phyloP scores from a whole-genome alignment of 1,140 invertebrate species.

The Vollenhovia emeryi region DNA sequence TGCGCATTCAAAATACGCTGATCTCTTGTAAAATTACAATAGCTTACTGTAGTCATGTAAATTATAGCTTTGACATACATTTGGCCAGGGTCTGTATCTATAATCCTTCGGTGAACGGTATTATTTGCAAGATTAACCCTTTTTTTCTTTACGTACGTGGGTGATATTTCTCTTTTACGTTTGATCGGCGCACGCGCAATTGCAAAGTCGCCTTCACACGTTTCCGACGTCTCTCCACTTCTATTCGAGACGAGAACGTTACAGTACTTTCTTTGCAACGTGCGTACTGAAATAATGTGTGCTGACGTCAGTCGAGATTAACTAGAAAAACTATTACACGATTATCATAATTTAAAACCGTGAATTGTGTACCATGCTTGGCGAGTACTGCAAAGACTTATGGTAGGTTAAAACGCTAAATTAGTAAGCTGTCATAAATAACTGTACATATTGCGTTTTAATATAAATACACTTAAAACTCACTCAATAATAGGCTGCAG shows the following conservation, averaged over 20 bases:
- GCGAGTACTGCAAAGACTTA: background rate
- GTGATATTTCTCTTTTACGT: background rate
- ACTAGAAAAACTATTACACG: background rate
- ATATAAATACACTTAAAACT: background rate
- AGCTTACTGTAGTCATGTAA: background rate
- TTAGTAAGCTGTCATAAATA: background rate
- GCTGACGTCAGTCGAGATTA: background rate
- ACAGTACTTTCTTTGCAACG: background rate
- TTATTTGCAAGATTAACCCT: background rate
- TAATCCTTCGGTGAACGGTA: background rate
- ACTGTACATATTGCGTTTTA: background rate
- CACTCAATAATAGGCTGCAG: too few relatives aligned
- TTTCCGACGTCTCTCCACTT: background rate
- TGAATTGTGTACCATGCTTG: background rate
- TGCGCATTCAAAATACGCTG: background rate
- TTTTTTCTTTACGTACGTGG: background rate
- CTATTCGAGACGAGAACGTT: background rate
- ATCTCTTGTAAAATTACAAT: background rate
- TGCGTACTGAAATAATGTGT: background rate
- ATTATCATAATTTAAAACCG: background rate
- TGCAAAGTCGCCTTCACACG: background rate
- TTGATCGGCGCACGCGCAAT: slow-evolving; percentile 27
- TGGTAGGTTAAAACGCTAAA: background rate
- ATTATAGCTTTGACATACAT: background rate
- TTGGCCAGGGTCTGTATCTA: too few relatives aligned